A percentile compares a stretch with the other conserved stretches of the same genome.
phyloP scores from a whole-genome alignment of 2,113 vertebrate genomes.

The Eulemur macaco region DNA sequence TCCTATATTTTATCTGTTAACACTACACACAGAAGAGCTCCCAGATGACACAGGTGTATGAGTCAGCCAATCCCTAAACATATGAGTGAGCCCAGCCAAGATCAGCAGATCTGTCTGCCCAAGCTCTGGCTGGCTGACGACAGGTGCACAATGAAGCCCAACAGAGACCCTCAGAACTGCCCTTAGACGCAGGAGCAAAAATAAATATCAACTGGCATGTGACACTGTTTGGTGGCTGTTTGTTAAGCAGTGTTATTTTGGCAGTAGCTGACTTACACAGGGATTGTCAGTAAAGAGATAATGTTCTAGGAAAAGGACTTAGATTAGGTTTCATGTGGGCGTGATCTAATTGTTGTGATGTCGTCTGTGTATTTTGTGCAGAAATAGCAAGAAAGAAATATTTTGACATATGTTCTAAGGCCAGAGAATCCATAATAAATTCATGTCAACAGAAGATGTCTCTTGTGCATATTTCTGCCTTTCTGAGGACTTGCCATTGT shows the following conservation, averaged over 20 bases:
- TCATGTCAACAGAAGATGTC: neutral
- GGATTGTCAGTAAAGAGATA: neutral
- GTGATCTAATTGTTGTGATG: neutral
- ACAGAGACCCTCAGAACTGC: neutral
- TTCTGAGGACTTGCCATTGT: neutral
- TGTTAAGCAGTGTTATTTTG: neutral
- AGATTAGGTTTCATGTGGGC: neutral
- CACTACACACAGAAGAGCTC: neutral
- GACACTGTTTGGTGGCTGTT: neutral
- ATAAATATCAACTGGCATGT: neutral
- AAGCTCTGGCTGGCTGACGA: neutral
- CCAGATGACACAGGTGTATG: neutral
- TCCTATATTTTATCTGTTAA: neutral
- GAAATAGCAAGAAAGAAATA: constrained; percentile 5
- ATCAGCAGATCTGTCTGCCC: neutral
- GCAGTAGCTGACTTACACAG: neutral
- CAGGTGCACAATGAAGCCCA: neutral
- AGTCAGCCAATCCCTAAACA: neutral
- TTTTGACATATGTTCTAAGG: neutral
- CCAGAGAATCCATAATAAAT: neutral
- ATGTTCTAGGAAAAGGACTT: neutral
- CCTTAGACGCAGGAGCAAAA: neutral
- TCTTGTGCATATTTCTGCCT: neutral
- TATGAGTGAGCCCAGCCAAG: neutral
- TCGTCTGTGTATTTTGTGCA: neutral